Evolutionary conservation across 37 sponge, comb jelly and placozoan genomes (phyloP).

Genomic region (Ianthella basta): DNA sequence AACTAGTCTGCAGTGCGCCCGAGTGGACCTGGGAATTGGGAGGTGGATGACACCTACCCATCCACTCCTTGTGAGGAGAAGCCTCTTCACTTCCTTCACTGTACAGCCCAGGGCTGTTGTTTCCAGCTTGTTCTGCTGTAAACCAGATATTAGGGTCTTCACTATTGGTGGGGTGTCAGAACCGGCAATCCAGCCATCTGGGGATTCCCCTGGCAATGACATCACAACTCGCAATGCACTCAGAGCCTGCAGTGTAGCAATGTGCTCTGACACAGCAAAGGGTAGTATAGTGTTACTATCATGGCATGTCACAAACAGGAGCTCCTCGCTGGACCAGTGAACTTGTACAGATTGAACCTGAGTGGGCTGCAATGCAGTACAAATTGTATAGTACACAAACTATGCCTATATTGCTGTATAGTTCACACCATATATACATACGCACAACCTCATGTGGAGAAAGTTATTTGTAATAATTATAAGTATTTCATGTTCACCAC

Average conservation of each 20-base stretch:
- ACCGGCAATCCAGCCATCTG: too few species aligned
- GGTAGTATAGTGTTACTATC: background rate
- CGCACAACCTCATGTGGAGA: too few species aligned
- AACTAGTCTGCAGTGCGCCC: too few species aligned
- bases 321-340: background rate
- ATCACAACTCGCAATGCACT: background rate
- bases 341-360: background rate
- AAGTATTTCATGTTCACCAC: too few species aligned
- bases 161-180: background rate
- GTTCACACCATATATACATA: too few species aligned
- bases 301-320: background rate
- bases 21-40: too few species aligned
- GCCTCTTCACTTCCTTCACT: background rate
- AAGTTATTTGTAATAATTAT: too few species aligned
- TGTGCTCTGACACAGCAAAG: background rate
- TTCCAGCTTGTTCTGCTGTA: background rate
- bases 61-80: background rate
- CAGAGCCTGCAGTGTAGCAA: background rate
- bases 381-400: too few species aligned
- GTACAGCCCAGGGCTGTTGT: background rate
- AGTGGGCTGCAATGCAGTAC: too few species aligned
- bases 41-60: too few species aligned
- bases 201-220: conserved; percentile 12
- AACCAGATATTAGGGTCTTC: background rate
- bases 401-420: too few species aligned